A percentile compares a stretch with the other conserved stretches of the same genome.
These are phyloP conservation scores for Anser cygnoides DNA, from an alignment of 2,113 vertebrate genomes.

Conservation along the genomic window DNA sequence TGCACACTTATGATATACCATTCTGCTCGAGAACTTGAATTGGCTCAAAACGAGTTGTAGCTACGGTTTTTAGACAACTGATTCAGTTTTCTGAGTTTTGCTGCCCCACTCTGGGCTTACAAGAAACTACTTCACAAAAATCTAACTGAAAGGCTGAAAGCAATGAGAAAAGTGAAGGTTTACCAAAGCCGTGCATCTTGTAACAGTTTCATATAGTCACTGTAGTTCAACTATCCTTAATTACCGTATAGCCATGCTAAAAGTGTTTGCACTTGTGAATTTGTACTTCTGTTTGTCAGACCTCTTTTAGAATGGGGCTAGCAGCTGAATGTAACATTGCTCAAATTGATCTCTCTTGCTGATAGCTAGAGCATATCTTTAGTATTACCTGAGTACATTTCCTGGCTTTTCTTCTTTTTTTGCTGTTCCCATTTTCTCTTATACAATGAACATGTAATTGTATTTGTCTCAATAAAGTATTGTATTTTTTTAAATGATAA, in stretches of 20 bases:
- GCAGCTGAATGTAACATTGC: not conserved
- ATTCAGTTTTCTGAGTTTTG: constrained; percentile 25
- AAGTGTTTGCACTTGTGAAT: not conserved
- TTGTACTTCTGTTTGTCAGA: not conserved
- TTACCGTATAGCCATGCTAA: not conserved
- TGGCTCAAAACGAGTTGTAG: not conserved
- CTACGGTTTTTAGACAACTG: not conserved
- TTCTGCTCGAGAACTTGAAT: not conserved
- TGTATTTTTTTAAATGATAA: not conserved
- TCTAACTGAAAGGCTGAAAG: not conserved
- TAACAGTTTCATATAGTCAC: not conserved
- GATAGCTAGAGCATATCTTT: not conserved
- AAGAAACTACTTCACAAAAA: not conserved
- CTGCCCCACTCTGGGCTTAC: constrained; percentile 9
- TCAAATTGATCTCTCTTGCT: not conserved
- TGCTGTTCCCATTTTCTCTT: not conserved
- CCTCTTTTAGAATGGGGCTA: not conserved
- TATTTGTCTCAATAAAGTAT: not conserved
- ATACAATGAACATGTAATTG: not conserved
- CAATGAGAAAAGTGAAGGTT: not conserved
- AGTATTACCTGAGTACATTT: not conserved
- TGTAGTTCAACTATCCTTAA: not conserved
- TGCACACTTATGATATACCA: not conserved
- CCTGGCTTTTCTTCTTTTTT: not conserved
- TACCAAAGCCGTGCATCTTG: not conserved